Evolutionary conservation across 2,888 invertebrate species (phyloP).

Genomic region (Eupithecia vulgata): DNA sequence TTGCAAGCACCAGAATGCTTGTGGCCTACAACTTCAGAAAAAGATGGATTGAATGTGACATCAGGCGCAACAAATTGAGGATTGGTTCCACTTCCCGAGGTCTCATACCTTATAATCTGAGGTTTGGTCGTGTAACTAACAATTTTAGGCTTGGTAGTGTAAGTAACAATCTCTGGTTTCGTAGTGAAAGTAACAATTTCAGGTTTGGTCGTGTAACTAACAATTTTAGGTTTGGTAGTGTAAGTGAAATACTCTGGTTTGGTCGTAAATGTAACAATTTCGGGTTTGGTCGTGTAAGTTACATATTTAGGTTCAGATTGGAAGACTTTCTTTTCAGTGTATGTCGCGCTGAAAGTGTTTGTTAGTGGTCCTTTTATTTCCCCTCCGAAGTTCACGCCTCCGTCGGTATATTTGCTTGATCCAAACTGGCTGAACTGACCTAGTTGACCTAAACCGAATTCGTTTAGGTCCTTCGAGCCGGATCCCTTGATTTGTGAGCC

Average conservation of each 20-base stretch:
- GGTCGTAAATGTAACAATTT: conserved; percentile 66
- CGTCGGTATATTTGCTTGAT: conserved; percentile 52
- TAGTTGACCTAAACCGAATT: conserved; percentile 37
- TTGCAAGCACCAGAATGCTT: conserved; percentile 71
- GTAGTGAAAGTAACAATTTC: conserved; percentile 56
- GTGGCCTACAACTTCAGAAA: conserved; percentile 66
- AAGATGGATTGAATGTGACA: conserved; percentile 66
- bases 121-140: conserved; percentile 65
- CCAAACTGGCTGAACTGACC: conserved; percentile 54
- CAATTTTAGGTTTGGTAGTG: conserved; percentile 63
- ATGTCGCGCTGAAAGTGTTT: conserved; percentile 68
- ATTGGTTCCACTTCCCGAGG: conserved; percentile 71
- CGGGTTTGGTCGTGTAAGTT: conserved; percentile 68
- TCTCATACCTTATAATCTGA: conserved; percentile 69
- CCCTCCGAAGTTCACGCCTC: conserved; percentile 51
- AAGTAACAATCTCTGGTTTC: conserved; percentile 59
- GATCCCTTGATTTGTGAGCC: conserved; percentile 42
- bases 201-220: conserved; percentile 62
- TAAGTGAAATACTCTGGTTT: conserved; percentile 66
- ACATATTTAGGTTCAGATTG: conserved; percentile 66
- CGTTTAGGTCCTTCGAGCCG: conserved; percentile 8
- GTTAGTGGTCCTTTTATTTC: conserved; percentile 66
- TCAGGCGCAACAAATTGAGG: conserved; percentile 73
- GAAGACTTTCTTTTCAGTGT: conserved; percentile 70
- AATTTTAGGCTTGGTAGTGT: conserved; percentile 59